A percentile compares a stretch with the other conserved stretches of the same genome.
phyloP scores from a whole-genome alignment of 1,140 invertebrate species.

The Aplysia californica region DNA sequence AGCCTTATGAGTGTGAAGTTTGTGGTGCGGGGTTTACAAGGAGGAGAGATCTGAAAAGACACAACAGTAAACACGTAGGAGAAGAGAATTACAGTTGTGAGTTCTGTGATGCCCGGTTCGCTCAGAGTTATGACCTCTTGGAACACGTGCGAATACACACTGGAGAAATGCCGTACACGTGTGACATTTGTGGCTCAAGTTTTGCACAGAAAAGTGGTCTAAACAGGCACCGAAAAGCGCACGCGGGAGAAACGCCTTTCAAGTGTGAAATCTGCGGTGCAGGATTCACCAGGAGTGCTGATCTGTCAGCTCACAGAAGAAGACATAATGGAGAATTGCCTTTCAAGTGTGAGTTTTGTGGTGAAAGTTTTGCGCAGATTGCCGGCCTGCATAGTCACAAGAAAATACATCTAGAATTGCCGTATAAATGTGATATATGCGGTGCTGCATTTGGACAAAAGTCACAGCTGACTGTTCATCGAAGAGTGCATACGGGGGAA shows the following conservation, averaged over 20 bases:
- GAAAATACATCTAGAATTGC: too few relatives aligned
- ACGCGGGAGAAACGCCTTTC: conserved; percentile 57
- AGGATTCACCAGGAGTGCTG: conserved; percentile 13
- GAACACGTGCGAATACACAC: conserved; percentile 81
- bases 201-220: conserved; percentile 71
- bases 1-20: too few relatives aligned
- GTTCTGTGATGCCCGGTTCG: too few relatives aligned
- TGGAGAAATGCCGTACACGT: conserved; percentile 98
- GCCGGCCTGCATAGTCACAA: conserved; percentile 9
- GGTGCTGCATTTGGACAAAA: too few relatives aligned
- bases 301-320: conserved; percentile 4
- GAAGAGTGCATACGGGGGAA: too few relatives aligned
- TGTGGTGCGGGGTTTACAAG: too few relatives aligned
- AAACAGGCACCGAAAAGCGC: conserved; percentile 57
- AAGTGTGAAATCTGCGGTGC: conserved; percentile 25
- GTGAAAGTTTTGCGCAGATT: conserved; percentile 4
- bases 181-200: conserved; percentile 95
- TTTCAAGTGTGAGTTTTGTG: conserved; percentile 14
- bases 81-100: too few relatives aligned
- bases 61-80: too few relatives aligned
- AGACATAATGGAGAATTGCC: conserved; percentile 17
- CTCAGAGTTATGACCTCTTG: too few relatives aligned
- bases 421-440: too few relatives aligned
- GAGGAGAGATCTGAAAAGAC: too few relatives aligned
- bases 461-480: too few relatives aligned